phyloP scores from a whole-genome alignment of 2,888 invertebrate genomes.

The Leptothorax acervorum region DNA sequence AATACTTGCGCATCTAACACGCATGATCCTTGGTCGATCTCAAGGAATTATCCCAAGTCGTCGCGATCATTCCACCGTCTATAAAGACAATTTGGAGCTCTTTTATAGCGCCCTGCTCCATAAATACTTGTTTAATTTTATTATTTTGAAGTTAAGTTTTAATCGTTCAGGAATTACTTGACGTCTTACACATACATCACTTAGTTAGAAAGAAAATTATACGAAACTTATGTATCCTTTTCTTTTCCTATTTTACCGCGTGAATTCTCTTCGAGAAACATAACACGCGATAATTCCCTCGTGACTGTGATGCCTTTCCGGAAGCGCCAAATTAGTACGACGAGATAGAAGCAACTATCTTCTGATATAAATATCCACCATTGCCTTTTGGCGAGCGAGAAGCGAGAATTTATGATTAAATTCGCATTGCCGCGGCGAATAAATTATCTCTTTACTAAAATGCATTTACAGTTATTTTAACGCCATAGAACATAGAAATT shows the following conservation, averaged over 20 bases:
- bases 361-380: slow-evolving; percentile 74
- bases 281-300: slow-evolving; percentile 66
- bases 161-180: neutral
- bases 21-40: slow-evolving; percentile 62
- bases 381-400: slow-evolving; percentile 45
- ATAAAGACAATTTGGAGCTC: slow-evolving; percentile 19
- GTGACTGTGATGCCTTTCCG: slow-evolving; percentile 72
- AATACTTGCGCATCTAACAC: slow-evolving; percentile 60
- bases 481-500: neutral
- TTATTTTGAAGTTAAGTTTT: neutral
- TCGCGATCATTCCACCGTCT: slow-evolving; percentile 41
- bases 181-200: neutral
- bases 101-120: neutral
- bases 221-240: neutral
- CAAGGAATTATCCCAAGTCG: slow-evolving; percentile 23
- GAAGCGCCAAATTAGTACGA: slow-evolving; percentile 77
- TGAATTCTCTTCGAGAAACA: slow-evolving; percentile 49
- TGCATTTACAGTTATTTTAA: neutral
- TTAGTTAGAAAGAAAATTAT: neutral
- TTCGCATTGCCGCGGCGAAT: slow-evolving; percentile 18
- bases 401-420: slow-evolving; percentile 44
- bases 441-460: slow-evolving; percentile 6
- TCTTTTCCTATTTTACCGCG: slow-evolving; percentile 19
- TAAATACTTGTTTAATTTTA: neutral
- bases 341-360: slow-evolving; percentile 75